Conservation (phyloP, 2,113 vertebrate genomes). For the Eublepharis macularius region DNA sequence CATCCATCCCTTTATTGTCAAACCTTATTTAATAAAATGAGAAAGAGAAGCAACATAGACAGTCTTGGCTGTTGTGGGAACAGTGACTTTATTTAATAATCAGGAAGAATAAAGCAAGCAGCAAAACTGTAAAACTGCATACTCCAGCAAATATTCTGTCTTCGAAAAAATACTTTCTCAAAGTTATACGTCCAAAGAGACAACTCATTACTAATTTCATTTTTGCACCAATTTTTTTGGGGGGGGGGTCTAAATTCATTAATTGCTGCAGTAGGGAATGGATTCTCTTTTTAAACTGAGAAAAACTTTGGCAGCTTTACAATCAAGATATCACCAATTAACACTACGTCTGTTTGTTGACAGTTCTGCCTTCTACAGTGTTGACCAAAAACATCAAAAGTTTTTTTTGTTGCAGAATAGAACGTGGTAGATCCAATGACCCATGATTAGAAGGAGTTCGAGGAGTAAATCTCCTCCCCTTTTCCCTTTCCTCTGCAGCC, state of each 20-base stretch:
- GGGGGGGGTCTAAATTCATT: slow-evolving; percentile 12
- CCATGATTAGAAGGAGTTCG: background rate
- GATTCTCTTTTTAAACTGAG: background rate
- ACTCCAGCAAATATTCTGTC: slow-evolving; percentile 27
- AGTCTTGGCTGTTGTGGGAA: background rate
- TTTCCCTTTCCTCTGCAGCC: background rate
- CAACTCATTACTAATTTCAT: slow-evolving; percentile 42
- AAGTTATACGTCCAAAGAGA: slow-evolving; percentile 25
- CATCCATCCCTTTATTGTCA: slow-evolving; percentile 23
- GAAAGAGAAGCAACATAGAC: background rate
- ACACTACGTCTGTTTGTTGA: slow-evolving; percentile 16
- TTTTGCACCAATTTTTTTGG: slow-evolving; percentile 30
- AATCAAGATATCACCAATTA: background rate
- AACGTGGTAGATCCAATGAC: fast-evolving
- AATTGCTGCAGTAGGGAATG: background rate
- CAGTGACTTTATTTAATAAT: background rate
- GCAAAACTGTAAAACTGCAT: slow-evolving; percentile 28
- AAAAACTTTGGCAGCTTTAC: slow-evolving; percentile 5
- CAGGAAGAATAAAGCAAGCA: slow-evolving; percentile 32
- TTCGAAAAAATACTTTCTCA: slow-evolving; percentile 18
- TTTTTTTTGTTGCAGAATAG: background rate
- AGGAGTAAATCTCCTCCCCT: background rate
- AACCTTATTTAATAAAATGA: slow-evolving; percentile 17
- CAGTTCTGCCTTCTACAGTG: background rate
- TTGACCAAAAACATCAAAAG: background rate